Evolutionary conservation across 2,113 vertebrate species (phyloP).

Genomic region (Cynopterus brachyotis): DNA sequence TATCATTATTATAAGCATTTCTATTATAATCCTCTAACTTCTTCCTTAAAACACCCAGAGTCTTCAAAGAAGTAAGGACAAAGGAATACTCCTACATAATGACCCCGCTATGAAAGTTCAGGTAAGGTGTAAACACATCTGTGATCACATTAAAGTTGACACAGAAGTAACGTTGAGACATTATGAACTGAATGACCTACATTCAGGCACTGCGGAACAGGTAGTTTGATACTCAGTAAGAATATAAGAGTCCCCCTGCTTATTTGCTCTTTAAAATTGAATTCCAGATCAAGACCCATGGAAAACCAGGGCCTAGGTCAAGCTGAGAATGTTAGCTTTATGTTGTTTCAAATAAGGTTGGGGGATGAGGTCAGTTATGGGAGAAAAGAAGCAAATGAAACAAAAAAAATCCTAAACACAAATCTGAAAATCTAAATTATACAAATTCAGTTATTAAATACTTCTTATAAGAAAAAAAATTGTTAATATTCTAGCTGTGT

Average conservation of each 20-base stretch:
- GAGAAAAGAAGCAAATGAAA: background rate
- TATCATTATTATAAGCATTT: background rate
- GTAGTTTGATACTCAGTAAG: background rate
- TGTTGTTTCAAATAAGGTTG: background rate
- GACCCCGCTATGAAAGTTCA: background rate
- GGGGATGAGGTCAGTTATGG: background rate
- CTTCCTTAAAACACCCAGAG: background rate
- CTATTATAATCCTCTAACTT: conserved; percentile 20
- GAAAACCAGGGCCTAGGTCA: background rate
- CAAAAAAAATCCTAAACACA: background rate
- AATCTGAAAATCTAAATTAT: background rate
- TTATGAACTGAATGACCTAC: background rate
- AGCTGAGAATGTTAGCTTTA: background rate
- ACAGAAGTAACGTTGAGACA: background rate
- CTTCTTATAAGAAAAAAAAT: fast-evolving
- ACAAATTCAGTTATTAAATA: background rate
- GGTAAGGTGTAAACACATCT: background rate
- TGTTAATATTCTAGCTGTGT: background rate
- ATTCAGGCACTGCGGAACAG: background rate
- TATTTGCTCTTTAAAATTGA: background rate
- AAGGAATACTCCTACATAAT: background rate
- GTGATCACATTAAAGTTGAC: background rate
- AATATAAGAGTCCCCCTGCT: background rate
- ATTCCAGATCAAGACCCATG: background rate
- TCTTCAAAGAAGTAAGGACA: background rate